Evolutionary conservation across 2,797 vertebrate species (phyloP).

Genomic region (Podarcis lilfordi): DNA sequence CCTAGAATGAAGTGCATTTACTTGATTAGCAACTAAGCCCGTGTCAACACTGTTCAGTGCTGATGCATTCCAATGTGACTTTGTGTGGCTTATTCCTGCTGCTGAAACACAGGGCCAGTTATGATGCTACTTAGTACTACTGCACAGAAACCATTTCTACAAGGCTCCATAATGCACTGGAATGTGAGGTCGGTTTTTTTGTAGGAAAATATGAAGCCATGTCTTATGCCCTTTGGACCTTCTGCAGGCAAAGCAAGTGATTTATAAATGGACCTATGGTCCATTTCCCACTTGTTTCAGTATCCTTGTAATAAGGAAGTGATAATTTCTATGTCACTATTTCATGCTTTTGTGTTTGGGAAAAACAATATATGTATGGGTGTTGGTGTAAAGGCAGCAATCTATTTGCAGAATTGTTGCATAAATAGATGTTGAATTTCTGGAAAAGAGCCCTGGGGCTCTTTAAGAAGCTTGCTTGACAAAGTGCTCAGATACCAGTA

Average conservation of each 20-base stretch:
- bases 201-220: background rate
- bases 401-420: background rate
- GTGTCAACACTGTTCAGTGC: background rate
- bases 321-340: background rate
- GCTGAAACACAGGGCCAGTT: background rate
- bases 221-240: background rate
- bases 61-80: background rate
- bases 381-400: background rate
- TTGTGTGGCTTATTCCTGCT: background rate
- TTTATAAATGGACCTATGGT: too few relatives aligned
- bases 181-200: background rate
- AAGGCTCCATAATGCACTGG: background rate
- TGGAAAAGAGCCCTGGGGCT: background rate
- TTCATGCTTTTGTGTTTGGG: background rate
- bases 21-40: background rate
- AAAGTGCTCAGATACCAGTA: background rate
- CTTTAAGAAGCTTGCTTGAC: background rate
- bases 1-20: constrained; percentile 1
- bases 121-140: background rate
- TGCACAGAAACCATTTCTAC: background rate
- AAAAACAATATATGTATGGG: background rate
- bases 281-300: background rate
- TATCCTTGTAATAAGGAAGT: background rate
- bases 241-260: background rate
- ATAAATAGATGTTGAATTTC: background rate